Conservation (phyloP, 2,113 vertebrate species). For the Rostratula benghalensis region DNA sequence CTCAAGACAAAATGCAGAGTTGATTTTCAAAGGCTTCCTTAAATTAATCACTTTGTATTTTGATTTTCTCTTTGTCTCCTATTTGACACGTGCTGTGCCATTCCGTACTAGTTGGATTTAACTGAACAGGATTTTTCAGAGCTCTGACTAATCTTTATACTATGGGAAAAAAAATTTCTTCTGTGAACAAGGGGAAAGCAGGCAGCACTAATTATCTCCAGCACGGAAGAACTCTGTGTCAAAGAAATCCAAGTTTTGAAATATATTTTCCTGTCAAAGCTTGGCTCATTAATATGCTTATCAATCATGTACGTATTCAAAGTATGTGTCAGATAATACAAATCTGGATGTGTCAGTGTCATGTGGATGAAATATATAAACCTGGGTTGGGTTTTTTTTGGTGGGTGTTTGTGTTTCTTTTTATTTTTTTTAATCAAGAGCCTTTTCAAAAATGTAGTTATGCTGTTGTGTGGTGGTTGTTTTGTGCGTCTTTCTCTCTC, state of each 20-base stretch:
- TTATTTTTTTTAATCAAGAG: neutral
- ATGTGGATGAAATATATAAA: neutral
- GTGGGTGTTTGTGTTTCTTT: neutral
- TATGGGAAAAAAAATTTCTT: neutral
- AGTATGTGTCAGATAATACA: neutral
- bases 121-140: conserved; percentile 23
- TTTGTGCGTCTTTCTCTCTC: neutral
- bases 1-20: neutral
- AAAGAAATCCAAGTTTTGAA: conserved; percentile 23
- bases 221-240: neutral
- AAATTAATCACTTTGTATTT: conserved; percentile 53
- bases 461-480: neutral
- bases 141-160: conserved; percentile 38
- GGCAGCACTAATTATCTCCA: conserved; percentile 25
- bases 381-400: neutral
- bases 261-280: neutral
- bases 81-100: conserved; percentile 34
- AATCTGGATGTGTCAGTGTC: neutral
- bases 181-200: conserved; percentile 8
- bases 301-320: conserved; percentile 27
- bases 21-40: conserved; percentile 27
- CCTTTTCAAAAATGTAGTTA: neutral
- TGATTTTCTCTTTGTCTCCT: conserved; percentile 2
- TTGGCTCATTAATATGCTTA: neutral
- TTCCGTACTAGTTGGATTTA: conserved; percentile 34